Base-by-base conservation (phyloP, 2,113 vertebrate species). In the Corythornis vintsioides region DNA sequence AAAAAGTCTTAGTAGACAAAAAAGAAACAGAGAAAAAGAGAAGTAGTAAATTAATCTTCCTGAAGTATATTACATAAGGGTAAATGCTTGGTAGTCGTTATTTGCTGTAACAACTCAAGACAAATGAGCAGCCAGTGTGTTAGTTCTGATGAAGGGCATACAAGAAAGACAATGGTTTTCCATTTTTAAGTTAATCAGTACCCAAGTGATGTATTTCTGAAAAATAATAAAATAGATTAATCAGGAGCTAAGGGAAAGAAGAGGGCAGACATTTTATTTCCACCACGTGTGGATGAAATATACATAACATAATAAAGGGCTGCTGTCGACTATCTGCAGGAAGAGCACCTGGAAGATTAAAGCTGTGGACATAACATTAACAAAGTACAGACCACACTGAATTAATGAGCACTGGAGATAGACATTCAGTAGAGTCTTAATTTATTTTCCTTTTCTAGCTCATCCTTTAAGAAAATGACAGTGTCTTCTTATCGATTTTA, bases 381-480 rank as follows among this genome's bases (percentile, higher is more conserved):
- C 98, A 98, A 98, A 98, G 98, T 98, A 98, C 97, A 94, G 97
- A 98, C 98, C 97, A 97, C 97, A 97, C 97, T 98, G 98, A 98
- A 99, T 99, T 99, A 99, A 99, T 99, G 98, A 98, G 98, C 83
- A 72, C 96, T 97, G 97, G 95, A 98, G 98, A 98, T 98, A 98
- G 98, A 98, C 98, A 97, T 97, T 98, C 98, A 97, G 98, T 98
- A 94, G 98, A 99, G 98, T 99, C 99, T 98, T 99, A 98, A 99
- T 99, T 99, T 99, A 99, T 99, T 99, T 99, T 98, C 98, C 98
- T 98, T 98, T 98, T 98, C 98, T 97, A 97, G 98, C 98, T 99
- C 98, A 99, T 99, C 98, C 98, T 99, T 99, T 99, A 99, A 98
- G 99, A 98, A 99, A 99, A 99, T 99, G 99, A 99, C 99, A 99